phyloP scores from a whole-genome alignment of 2,888 invertebrate species.

The Lasioglossum lativentre region DNA sequence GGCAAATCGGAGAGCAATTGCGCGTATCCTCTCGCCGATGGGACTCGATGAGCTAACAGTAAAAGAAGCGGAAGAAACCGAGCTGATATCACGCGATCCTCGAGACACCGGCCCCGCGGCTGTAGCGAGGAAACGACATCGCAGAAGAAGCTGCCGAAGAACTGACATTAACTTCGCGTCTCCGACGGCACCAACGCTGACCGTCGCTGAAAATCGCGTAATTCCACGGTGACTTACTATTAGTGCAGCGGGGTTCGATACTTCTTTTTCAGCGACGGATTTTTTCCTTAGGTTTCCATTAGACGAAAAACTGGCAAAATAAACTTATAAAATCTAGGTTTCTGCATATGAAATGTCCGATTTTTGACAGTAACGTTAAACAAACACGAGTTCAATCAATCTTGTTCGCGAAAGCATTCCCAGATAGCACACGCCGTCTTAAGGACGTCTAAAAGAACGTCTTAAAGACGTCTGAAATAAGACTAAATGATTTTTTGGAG shows the following conservation, averaged over 20 bases:
- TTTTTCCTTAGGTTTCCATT: not conserved
- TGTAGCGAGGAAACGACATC: not conserved
- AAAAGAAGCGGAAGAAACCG: constrained; percentile 1
- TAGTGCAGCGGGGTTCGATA: not conserved
- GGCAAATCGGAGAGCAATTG: not conserved
- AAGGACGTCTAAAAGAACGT: too few species aligned
- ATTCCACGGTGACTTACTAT: not conserved
- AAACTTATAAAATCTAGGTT: not conserved
- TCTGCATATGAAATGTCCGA: not conserved
- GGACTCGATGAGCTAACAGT: not conserved
- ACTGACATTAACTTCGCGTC: not conserved
- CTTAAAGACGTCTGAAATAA: too few species aligned
- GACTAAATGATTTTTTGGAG: too few species aligned
- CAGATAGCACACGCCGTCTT: too few species aligned
- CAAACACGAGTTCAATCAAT: too few species aligned
- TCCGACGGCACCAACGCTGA: not conserved
- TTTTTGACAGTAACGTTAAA: not conserved
- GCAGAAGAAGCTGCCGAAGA: not conserved
- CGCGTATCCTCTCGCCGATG: not conserved
- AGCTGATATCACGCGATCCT: not conserved
- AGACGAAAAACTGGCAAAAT: not conserved
- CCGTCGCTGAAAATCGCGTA: not conserved
- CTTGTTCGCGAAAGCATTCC: too few species aligned
- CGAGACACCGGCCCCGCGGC: not conserved
- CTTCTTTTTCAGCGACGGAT: not conserved